Base-by-base conservation (phyloP, 2,113 vertebrate genomes). In the Dunckerocampus dactyliophorus region DNA sequence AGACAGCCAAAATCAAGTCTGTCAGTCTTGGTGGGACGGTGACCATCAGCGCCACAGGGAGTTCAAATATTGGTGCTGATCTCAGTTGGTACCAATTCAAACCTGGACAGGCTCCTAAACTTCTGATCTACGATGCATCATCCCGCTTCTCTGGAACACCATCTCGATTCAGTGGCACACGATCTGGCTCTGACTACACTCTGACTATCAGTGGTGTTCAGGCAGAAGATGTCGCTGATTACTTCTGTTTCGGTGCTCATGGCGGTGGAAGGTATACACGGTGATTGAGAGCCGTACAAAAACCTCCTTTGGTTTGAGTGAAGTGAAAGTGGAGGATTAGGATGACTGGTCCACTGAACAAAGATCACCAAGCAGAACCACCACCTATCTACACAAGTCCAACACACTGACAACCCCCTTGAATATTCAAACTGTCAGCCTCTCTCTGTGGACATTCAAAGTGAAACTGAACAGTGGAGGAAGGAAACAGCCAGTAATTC, bases 31-130 rank as follows among this genome's bases (percentile, higher is more conserved):
- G 67, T 54, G 65, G 59, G 47, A 72, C 67, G 0, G 72, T 82
- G 61, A 47, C 59, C 49, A 76, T 83, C 67, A 72, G 39, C 1
- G 67, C 74, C 55, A 71, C 43, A 56, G 74, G 60, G 9, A 78
- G 63, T 74, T 67, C 42, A 28, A 4, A 34, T 13, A 65, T 72
- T 47, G 64, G 43, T 46, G 0, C 0, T 65, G 15, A 48, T 66
- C 24, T 83, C 14, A 39, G 28, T 0, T 85, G 81, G 82, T 87
- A 86, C 60, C 79, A 82, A 17, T 79, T 83, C 66, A 89, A 85
- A 83, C 55, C 76, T 39, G 86, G 75, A 60, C 52, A 85, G 47
- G 5, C 61, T 61, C 82, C 82, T 16, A 86, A 88, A 69, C 84
- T 68, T 19, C 77, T 88, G 3, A 82, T 90, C 42, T 75, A 79